Evolutionary conservation across 1,140 invertebrate genomes (phyloP), one percentile per base, ranked within the genome.

Genomic region (Drosophila quadrilineata): DNA sequence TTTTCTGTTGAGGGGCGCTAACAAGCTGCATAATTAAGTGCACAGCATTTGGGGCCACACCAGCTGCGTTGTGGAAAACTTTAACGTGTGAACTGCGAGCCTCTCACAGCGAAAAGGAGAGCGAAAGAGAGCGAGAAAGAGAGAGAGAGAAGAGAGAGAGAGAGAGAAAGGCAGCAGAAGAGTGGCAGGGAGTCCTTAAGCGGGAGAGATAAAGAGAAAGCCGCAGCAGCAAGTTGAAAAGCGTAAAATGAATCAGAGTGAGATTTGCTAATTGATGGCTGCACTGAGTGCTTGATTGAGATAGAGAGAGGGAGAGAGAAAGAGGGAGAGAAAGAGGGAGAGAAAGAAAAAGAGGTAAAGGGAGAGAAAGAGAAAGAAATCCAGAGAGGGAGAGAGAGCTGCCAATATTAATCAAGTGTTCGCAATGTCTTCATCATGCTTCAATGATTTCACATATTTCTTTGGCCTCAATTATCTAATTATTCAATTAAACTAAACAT

Each of bases 1-100:
- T 38, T 8, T 14, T 49, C 0, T 14, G 2, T 48, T 26, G 43
- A 14, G 52, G 6, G 33, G 33, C 53, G 21, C 43, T 48, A 57
- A 57, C 45, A 59, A 59, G 38, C 38, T 43, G 56, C 38, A 60
- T 66, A 66, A 66, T 53, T 60, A 53, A 60, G 56, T 43, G 63
- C 63, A 49, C 14, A 57, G n/a, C 35, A 60, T 49, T 58, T 57
- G 17, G 33, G 36, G 48, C n/a, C 63, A 49, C 14, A 57, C n/a
- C 35, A 60, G 41, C 49, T 57, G 17, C 22, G 36, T 48, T 41
- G 31, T 19, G 52, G 6, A 52, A 43, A 56, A 63, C 41, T 38
- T 43, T 40, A 21, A 19, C 28, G 31, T 45, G 41, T 57, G 35
- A 50, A 26, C 54, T 28, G 4, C 49, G 31, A 38, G 29, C 59